A percentile compares a stretch with the other conserved stretches of the same genome.
Conservation (phyloP, 2,797 vertebrate species). For the Catostomus latipinnis region DNA sequence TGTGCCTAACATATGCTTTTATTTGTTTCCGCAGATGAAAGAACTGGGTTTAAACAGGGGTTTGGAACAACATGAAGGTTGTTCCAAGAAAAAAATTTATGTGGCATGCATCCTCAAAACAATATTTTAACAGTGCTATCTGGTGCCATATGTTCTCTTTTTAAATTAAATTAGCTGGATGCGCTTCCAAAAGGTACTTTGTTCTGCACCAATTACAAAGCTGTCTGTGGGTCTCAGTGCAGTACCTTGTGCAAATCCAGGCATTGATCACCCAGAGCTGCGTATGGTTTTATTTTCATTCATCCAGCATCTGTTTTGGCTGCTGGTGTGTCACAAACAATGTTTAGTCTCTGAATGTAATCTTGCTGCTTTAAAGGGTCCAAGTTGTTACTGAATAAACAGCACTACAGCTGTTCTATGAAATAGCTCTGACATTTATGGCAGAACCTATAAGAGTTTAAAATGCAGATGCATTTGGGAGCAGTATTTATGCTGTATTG, state of each 20-base stretch:
- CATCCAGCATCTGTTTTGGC: slow-evolving; percentile 19
- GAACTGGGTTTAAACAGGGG: no score
- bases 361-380: slow-evolving; percentile 12
- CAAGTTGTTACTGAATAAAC: slow-evolving; percentile 10
- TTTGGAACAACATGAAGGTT: no score
- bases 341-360: slow-evolving; percentile 10
- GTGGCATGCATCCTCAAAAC: slow-evolving; percentile 25
- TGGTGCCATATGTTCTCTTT: slow-evolving; percentile 37
- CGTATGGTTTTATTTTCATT: slow-evolving; percentile 30
- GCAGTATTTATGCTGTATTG: neutral
- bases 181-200: slow-evolving; percentile 18
- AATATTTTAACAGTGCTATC: slow-evolving; percentile 17
- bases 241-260: slow-evolving; percentile 7
- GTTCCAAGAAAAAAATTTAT: neutral
- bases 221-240: neutral
- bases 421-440: slow-evolving; percentile 37
- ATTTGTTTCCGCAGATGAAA: no score
- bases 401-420: neutral
- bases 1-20: no score
- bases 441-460: neutral
- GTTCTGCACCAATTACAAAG: slow-evolving; percentile 22
- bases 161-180: slow-evolving; percentile 43
- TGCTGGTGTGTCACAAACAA: neutral
- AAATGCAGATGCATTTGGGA: neutral
- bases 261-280: slow-evolving; percentile 22